These are phyloP conservation scores for Capromys pilorides DNA, from an alignment of 2,797 vertebrate species.

Conservation along the genomic window DNA sequence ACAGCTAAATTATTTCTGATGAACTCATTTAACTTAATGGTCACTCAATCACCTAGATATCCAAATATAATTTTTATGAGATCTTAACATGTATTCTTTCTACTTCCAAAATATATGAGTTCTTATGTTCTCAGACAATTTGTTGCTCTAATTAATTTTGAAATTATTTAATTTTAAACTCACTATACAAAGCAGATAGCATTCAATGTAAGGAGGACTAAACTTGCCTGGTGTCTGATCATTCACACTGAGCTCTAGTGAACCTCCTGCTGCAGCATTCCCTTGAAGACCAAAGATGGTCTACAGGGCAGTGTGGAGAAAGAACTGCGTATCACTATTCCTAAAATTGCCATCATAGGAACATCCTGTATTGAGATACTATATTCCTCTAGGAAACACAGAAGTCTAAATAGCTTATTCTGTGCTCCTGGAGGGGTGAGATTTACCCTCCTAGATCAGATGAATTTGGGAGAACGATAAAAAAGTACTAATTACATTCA, in stretches of 20 bases:
- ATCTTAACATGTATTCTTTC: background rate
- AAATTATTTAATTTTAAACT: background rate
- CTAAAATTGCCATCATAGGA: background rate
- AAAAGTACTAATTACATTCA: constrained; percentile 35
- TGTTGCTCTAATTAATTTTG: constrained; percentile 34
- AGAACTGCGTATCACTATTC: background rate
- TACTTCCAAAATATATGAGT: background rate
- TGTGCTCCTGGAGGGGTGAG: background rate
- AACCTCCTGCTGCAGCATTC: background rate
- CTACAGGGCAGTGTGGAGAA: background rate
- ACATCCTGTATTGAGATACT: background rate
- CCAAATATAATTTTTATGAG: background rate
- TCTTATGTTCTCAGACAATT: background rate
- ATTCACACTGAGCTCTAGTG: background rate
- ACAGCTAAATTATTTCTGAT: constrained; percentile 12
- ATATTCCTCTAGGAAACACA: background rate
- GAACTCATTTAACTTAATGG: background rate
- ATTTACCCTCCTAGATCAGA: background rate
- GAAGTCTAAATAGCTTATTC: background rate
- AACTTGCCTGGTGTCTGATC: background rate
- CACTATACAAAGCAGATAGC: background rate
- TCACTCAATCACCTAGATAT: background rate
- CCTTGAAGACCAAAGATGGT: background rate
- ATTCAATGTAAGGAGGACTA: background rate
- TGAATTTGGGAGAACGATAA: background rate